These are phyloP conservation scores for Onychomys arenicola DNA, from an alignment of 2,797 vertebrate species.

Conservation along the genomic window DNA sequence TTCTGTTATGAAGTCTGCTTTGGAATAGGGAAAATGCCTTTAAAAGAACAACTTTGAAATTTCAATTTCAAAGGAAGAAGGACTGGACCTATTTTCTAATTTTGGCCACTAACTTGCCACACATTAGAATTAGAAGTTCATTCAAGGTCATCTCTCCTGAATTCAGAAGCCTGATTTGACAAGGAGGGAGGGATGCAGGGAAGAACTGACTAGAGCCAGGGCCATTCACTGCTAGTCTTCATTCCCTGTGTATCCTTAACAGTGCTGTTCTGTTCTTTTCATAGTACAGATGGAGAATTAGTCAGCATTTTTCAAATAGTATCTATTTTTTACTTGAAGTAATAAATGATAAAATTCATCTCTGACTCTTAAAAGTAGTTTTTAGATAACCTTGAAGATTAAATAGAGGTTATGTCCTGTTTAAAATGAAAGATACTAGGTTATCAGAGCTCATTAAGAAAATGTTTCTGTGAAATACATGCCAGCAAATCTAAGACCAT, in stretches of 20 bases:
- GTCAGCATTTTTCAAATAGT: constrained; percentile 73
- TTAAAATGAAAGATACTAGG: constrained; percentile 53
- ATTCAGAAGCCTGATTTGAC: constrained; percentile 26
- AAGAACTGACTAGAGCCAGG: neutral
- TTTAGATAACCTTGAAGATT: constrained; percentile 68
- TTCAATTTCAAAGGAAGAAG: constrained; percentile 24
- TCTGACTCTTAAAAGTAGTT: constrained; percentile 38
- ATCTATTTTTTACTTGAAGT: constrained; percentile 62
- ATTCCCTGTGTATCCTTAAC: neutral
- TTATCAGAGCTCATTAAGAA: constrained; percentile 36
- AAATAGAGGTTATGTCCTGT: neutral
- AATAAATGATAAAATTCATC: constrained; percentile 57
- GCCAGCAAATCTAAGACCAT: neutral
- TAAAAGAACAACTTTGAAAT: neutral
- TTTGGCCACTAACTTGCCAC: constrained; percentile 13
- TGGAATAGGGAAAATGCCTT: neutral
- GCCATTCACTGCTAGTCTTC: neutral
- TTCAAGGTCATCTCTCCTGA: neutral
- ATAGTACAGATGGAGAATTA: constrained; percentile 71
- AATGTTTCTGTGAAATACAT: neutral
- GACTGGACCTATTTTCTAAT: constrained; percentile 8
- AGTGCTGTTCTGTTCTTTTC: constrained; percentile 65
- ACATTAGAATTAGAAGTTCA: neutral
- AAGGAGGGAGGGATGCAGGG: neutral
- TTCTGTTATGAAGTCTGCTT: neutral